These are phyloP conservation scores for Mnemiopsis leidyi DNA, from an alignment of 37 sponge, comb jelly and placozoan species.

Conservation along the genomic window DNA sequence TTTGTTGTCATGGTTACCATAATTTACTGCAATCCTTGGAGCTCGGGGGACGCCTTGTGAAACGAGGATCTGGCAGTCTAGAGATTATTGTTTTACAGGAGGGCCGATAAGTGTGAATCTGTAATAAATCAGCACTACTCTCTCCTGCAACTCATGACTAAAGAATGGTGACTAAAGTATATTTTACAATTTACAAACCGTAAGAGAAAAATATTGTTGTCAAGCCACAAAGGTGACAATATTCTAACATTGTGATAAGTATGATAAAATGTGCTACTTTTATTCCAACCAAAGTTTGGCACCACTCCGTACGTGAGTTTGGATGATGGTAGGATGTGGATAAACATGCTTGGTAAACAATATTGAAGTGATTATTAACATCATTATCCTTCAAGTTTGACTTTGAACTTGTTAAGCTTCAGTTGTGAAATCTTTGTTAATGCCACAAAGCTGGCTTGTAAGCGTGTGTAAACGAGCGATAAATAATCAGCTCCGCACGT, in stretches of 20 bases:
- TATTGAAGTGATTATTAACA: no score
- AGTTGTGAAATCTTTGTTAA: neutral
- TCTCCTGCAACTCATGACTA: no score
- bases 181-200: no score
- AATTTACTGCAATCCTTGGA: neutral
- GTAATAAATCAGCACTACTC: no score
- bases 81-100: no score
- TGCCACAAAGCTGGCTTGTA: neutral
- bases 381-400: neutral
- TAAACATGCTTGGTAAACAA: no score
- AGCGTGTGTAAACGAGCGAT: neutral
- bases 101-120: no score
- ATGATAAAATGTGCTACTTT: neutral
- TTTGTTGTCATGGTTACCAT: neutral
- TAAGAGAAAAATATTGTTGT: no score
- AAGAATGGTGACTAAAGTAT: no score
- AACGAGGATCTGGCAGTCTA: no score
- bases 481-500: neutral
- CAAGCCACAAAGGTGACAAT: neutral
- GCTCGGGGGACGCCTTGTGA: neutral
- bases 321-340: no score
- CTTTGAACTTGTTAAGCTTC: neutral
- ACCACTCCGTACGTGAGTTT: neutral
- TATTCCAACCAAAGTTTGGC: neutral
- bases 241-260: neutral